Evolutionary conservation across 2,797 vertebrate genomes (phyloP).

Genomic region (Chromis chromis): DNA sequence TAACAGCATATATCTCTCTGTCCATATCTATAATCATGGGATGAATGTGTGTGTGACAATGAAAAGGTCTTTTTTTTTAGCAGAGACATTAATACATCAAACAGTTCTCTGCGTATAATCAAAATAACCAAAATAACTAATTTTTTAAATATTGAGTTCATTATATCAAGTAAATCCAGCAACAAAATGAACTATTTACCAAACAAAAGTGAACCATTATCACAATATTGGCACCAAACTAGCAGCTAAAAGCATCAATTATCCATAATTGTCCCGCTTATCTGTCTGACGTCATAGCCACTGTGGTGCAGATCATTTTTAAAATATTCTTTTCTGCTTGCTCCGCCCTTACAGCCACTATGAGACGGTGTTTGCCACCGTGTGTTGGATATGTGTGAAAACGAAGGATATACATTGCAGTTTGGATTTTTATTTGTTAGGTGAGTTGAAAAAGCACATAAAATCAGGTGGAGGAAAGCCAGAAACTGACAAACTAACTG

Average conservation of each 20-base stretch:
- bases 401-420: too few relatives aligned
- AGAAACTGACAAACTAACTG: not conserved
- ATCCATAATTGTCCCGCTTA: slow-evolving; percentile 4
- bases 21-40: not conserved
- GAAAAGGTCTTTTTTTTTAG: not conserved
- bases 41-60: not conserved
- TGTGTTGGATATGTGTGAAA: too few relatives aligned
- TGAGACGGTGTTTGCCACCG: too few relatives aligned
- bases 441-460: not conserved
- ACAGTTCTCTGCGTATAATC: not conserved
- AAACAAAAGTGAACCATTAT: not conserved
- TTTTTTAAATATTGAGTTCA: too few relatives aligned
- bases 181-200: not conserved
- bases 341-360: not conserved
- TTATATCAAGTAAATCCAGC: not conserved
- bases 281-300: too few relatives aligned
- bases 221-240: not conserved
- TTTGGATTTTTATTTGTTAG: too few relatives aligned
- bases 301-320: not conserved
- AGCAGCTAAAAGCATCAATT: slow-evolving; percentile 19
- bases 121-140: too few relatives aligned
- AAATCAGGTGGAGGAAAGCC: too few relatives aligned
- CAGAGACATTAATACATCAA: not conserved
- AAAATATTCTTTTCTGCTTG: not conserved
- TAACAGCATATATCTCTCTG: too few relatives aligned